Evolutionary conservation across 2,888 invertebrate genomes (phyloP), one percentile per base, ranked within the genome.

Genomic region (Azorinus chamasolen): DNA sequence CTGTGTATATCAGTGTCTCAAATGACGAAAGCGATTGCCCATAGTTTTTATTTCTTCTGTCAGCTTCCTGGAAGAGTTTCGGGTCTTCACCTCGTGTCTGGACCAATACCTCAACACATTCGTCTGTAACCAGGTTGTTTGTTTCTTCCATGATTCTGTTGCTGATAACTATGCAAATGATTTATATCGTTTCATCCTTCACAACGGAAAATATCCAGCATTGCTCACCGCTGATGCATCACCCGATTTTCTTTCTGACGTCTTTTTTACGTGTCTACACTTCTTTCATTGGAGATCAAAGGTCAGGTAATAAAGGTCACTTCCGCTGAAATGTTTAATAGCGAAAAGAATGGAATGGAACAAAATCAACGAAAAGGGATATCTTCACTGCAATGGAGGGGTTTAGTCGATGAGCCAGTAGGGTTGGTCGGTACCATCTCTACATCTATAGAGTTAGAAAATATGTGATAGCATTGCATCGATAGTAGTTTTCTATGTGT

Each of bases 271-370:
- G 64, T 72, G 61, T 61, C 22, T 43, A 61, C 55, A 22, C 27
- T 48, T 50, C 50, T 41, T 68, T 68, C 55, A 66, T 46, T 59
- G 53, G 55, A 25, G 57, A 58, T 74, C 62, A 74, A 58, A 63
- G 74, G 74, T 68, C 64, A 74, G 12, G 14, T 24, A 46, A 24
- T 24, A 59, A 43, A 46, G 54, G 62, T 70, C 55, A 57, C 50
- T 73, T 73, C 73, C 73, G 66, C 43, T 32, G 32, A 32, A 32
- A 32, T 32, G 32, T 6, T 10, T 32, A 32, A 10, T 32, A 32
- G 10, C 32, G 10, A 32, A 4, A 4, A 10, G 32, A 32, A 32
- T 32, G 32, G 32, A 32, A 32, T 32, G n/a, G n/a, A n/a, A n/a
- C n/a, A n/a, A n/a, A n/a, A n/a, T n/a, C n/a, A n/a, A n/a, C n/a